Evolutionary conservation across 2,888 invertebrate species (phyloP), one percentile per base, ranked within the genome.

Genomic region (Trisateles emortualis): DNA sequence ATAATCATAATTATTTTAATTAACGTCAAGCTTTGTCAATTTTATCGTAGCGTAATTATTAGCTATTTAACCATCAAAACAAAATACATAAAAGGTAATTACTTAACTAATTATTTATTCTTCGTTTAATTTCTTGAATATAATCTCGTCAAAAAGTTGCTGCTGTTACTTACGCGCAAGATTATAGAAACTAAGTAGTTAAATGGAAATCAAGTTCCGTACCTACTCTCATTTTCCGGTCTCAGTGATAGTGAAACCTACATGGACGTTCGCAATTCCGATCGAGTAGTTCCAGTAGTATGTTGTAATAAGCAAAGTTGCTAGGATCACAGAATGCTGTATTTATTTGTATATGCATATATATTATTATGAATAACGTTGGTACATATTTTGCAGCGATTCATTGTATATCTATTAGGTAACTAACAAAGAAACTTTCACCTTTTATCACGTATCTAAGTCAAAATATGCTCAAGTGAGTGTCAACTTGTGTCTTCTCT

Each of bases 361-460:
- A 22, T 22, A 2, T 5, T 43, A 30, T 24, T 22, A 39, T 14
- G 30, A 40, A 45, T 29, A 24, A 39, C 39, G 36, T 35, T n/a
- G n/a, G 8, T 44, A 16, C 9, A 32, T 44, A 11, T 39, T 51
- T 43, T 32, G 38, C 13, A 39, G 24, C 44, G 13, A 32, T 39
- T 44, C 19, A 41, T 43, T 17, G 36, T n/a, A 47, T 14, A 26
- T 39, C 5, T 43, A 40, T 39, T 48, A 48, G 38, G 33, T 52
- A 46, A 41, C 26, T 17, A 38, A 46, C 38, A 48, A 30, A 41
- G 6, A 16, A 26, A 43, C 53, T 53, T 53, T 53, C 53, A 43
- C 43, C 38, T 33, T 48, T 53, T 53, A 53, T 47, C 30, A 16
- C 19, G 41, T 39, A 30, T 5, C n/a, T n/a, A n/a, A n/a, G n/a